These are phyloP conservation scores for Sminthopsis crassicaudata DNA, from an alignment of 2,113 vertebrate species.

Conservation along the genomic window DNA sequence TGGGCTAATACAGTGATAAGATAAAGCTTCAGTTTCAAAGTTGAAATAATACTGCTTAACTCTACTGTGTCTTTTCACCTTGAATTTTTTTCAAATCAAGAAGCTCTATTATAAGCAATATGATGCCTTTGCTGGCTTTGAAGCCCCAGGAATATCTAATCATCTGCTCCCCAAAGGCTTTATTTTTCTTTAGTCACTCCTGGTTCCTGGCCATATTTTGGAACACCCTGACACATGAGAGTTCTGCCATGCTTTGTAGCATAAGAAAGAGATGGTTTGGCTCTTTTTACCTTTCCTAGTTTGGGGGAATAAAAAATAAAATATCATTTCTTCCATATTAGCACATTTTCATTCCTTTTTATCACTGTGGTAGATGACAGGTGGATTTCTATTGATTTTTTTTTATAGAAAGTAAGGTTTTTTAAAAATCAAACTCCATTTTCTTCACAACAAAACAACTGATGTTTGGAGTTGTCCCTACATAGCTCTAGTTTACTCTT, in stretches of 20 bases:
- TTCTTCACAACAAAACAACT: conserved; percentile 32
- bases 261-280: conserved; percentile 55
- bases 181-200: conserved; percentile 51
- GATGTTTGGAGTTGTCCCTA: not conserved
- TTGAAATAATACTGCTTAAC: conserved; percentile 70
- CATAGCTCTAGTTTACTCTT: not conserved
- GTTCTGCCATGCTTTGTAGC: conserved; percentile 8
- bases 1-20: conserved; percentile 31
- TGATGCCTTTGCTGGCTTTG: conserved; percentile 59
- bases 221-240: conserved; percentile 30
- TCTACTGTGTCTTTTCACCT: conserved; percentile 67
- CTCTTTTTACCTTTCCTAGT: not conserved
- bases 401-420: conserved; percentile 31
- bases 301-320: conserved; percentile 28
- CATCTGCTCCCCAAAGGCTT: conserved; percentile 42
- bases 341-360: not conserved
- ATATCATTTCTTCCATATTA: conserved; percentile 44
- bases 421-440: conserved; percentile 45
- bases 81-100: conserved; percentile 56
- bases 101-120: conserved; percentile 62
- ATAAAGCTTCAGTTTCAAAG: conserved; percentile 72
- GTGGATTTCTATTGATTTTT: conserved; percentile 44
- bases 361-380: conserved; percentile 20
- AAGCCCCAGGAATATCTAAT: conserved; percentile 54
- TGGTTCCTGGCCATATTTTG: conserved; percentile 47